Evolutionary conservation across 2,113 vertebrate species (phyloP).

Genomic region (Myrmecobius fasciatus): DNA sequence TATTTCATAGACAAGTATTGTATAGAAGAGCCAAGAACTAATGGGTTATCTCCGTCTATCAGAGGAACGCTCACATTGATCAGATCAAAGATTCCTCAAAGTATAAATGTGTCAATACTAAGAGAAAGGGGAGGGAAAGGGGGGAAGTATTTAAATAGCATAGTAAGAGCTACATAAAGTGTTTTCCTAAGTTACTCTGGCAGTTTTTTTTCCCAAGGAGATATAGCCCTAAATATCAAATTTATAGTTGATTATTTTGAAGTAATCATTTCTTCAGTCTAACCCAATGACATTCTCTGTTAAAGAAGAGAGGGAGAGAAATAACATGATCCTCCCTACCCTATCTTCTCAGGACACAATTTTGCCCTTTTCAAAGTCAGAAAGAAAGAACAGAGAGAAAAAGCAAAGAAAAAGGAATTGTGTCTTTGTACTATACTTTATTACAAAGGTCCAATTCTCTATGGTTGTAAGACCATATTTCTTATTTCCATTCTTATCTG

Average conservation of each 20-base stretch:
- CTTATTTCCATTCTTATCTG: background rate
- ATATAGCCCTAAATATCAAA: background rate
- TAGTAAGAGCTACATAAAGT: background rate
- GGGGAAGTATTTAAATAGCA: background rate
- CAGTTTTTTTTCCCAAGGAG: background rate
- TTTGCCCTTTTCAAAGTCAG: background rate
- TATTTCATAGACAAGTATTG: background rate
- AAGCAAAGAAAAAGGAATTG: too few species aligned
- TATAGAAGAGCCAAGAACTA: background rate
- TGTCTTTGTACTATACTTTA: too few species aligned
- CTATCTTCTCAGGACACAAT: background rate
- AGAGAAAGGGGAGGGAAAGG: background rate
- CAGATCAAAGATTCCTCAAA: background rate
- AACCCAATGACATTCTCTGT: background rate
- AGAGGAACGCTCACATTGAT: background rate
- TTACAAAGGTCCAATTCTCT: too few species aligned
- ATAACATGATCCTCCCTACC: background rate
- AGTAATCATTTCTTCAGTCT: background rate
- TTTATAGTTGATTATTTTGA: background rate
- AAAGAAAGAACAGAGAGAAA: background rate
- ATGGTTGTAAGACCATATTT: background rate
- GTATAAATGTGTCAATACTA: background rate
- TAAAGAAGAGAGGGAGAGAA: background rate
- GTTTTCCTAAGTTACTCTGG: background rate
- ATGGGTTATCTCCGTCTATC: background rate